Evolutionary conservation across 2,888 invertebrate genomes (phyloP).

Genomic region (Diplolepis rosae): DNA sequence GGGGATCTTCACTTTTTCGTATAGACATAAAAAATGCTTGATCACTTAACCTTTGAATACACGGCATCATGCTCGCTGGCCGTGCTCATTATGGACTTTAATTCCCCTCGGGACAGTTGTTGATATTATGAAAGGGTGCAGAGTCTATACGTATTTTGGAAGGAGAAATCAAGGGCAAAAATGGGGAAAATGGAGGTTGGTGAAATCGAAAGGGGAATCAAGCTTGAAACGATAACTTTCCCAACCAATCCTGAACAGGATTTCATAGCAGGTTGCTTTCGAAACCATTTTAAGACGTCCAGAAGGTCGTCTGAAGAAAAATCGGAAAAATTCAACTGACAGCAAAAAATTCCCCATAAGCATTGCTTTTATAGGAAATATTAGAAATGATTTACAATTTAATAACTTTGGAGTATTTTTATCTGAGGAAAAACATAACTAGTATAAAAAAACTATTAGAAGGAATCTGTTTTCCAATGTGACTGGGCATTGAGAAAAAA

Average conservation of each 20-base stretch:
- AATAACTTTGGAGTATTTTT: neutral
- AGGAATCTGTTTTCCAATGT: neutral
- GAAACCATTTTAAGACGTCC: neutral
- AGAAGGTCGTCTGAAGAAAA: neutral
- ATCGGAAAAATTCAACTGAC: constrained; percentile 8
- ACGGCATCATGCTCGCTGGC: constrained; percentile 7
- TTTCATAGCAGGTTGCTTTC: constrained; percentile 7
- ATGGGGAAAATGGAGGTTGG: constrained; percentile 35
- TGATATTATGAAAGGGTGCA: constrained; percentile 21
- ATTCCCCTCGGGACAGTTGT: constrained; percentile 31
- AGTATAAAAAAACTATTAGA: neutral
- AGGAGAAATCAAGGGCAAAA: constrained; percentile 34
- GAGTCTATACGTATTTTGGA: neutral
- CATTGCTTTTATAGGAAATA: neutral
- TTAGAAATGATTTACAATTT: neutral
- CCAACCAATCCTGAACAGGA: constrained; percentile 22
- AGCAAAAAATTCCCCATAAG: neutral
- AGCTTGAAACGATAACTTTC: constrained; percentile 34
- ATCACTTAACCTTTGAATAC: constrained; percentile 28
- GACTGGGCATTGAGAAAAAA: neutral
- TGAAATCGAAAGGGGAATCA: constrained; percentile 55
- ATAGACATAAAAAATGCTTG: constrained; percentile 16
- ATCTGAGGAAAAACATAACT: neutral
- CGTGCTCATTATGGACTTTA: constrained; percentile 28
- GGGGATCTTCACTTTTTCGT: constrained; percentile 7